Percentiles rank a stretch among this genome's conserved stretches.
phyloP scores from a whole-genome alignment of 2,113 vertebrate genomes.

The Oncorhynchus gorbuscha region DNA sequence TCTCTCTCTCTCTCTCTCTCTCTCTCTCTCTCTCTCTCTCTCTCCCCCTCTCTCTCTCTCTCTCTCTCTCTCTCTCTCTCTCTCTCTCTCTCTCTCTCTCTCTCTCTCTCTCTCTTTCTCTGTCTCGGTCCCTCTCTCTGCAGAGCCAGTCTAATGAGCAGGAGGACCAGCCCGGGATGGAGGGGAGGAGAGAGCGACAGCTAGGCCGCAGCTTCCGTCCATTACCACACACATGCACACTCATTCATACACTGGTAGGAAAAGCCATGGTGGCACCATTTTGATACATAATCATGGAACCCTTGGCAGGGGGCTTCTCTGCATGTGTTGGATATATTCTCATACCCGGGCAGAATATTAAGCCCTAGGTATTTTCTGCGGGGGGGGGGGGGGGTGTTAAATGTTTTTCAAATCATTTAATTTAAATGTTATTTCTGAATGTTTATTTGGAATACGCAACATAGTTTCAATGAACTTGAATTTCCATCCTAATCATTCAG shows the following conservation, averaged over 20 bases:
- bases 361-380: slow-evolving; percentile 9
- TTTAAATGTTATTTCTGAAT: too few species aligned
- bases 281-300: slow-evolving; percentile 8
- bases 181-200: neutral
- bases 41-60: too few species aligned
- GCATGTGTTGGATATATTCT: slow-evolving; percentile 16
- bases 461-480: neutral
- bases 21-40: too few species aligned
- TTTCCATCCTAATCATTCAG: neutral
- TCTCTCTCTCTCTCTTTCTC: too few species aligned
- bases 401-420: too few species aligned
- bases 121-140: slow-evolving; percentile 29
- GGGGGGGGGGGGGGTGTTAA: too few species aligned
- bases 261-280: neutral
- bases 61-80: too few species aligned
- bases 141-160: slow-evolving; percentile 63
- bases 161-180: slow-evolving; percentile 31
- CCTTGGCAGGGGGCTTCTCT: neutral
- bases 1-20: too few species aligned
- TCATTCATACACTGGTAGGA: neutral
- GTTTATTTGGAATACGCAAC: too few species aligned
- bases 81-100: too few species aligned
- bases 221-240: neutral
- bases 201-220: slow-evolving; percentile 3
- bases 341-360: neutral